phyloP scores from a whole-genome alignment of 2,888 invertebrate genomes.

The Sycophila texana region DNA sequence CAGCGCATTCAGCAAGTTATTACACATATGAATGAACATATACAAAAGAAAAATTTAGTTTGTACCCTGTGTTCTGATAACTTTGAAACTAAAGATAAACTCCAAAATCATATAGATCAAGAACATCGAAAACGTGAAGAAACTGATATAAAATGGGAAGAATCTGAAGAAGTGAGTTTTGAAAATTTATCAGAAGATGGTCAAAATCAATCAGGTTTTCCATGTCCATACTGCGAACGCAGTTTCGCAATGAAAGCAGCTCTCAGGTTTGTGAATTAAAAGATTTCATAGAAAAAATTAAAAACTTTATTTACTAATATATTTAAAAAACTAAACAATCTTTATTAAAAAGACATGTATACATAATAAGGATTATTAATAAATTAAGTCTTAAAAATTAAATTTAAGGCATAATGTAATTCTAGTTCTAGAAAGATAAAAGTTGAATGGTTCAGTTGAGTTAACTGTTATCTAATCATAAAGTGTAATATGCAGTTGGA shows the following conservation, averaged over 20 bases:
- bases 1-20: constrained; percentile 20
- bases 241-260: constrained; percentile 8
- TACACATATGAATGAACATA: constrained; percentile 34
- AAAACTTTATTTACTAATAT: background rate
- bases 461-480: no score
- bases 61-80: constrained; percentile 32
- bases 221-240: constrained; percentile 48
- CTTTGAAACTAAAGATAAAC: constrained; percentile 22
- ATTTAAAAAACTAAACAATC: no score
- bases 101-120: constrained; percentile 47
- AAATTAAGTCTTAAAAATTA: no score
- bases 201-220: constrained; percentile 12
- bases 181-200: constrained; percentile 12
- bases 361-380: no score
- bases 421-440: no score
- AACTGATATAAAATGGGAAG: constrained; percentile 4
- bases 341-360: no score
- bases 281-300: background rate
- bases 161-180: background rate
- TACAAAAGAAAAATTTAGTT: background rate
- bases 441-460: no score
- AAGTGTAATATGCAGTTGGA: no score
- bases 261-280: constrained; percentile 31
- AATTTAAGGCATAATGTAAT: no score
- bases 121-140: constrained; percentile 16